phyloP scores from a whole-genome alignment of 1,140 invertebrate genomes.

The Rhopalosiphum maidis region DNA sequence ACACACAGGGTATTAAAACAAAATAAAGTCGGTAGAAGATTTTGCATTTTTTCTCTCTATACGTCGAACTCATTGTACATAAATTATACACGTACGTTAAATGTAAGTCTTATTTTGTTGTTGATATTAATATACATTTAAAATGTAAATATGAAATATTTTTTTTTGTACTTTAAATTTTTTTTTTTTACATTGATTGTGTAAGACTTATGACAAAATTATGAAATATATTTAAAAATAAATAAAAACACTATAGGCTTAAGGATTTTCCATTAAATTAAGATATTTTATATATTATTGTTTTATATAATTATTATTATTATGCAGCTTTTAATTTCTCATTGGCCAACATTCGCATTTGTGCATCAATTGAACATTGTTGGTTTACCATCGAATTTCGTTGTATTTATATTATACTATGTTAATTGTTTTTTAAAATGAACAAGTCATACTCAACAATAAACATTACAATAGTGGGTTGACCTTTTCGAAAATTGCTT shows the following conservation, averaged over 20 bases:
- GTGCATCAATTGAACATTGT: neutral
- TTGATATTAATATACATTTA: slow-evolving; percentile 29
- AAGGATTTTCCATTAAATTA: slow-evolving; percentile 38
- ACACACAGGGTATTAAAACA: slow-evolving; percentile 16
- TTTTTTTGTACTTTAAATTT: neutral
- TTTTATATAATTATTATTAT: neutral
- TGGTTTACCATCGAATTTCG: neutral
- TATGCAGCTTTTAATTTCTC: neutral
- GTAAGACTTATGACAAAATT: neutral
- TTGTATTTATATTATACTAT: neutral
- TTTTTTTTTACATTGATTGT: slow-evolving; percentile 20
- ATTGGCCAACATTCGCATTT: neutral
- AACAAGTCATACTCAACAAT: neutral
- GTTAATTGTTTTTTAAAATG: neutral
- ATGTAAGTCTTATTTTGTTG: slow-evolving; percentile 18
- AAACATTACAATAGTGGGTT: neutral
- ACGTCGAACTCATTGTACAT: neutral
- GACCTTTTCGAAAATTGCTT: neutral
- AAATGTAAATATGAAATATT: slow-evolving; percentile 34
- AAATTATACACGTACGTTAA: neutral
- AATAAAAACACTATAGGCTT: slow-evolving; percentile 32
- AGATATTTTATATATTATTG: slow-evolving; percentile 12
- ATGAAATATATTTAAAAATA: neutral
- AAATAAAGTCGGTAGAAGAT: neutral
- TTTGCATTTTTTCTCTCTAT: neutral